Evolutionary conservation across 2,113 vertebrate species (phyloP).

Genomic region (Pseudorectes ferrugineus): DNA sequence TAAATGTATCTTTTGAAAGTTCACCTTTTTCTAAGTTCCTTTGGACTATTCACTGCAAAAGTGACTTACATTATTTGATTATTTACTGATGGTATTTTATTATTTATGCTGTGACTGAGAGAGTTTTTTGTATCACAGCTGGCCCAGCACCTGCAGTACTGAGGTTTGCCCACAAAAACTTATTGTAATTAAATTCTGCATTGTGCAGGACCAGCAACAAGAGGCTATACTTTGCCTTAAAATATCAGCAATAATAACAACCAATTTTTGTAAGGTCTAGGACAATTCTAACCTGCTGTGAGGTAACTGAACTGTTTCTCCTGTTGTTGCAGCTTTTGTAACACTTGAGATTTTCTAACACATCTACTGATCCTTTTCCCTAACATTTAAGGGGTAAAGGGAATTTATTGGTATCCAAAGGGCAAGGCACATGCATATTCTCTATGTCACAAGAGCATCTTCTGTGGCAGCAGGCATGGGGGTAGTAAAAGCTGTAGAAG

Average conservation of each 20-base stretch:
- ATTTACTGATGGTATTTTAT: neutral
- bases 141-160: fast-evolving
- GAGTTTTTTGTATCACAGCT: neutral
- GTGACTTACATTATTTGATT: neutral
- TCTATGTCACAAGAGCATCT: neutral
- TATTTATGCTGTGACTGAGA: neutral
- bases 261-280: neutral
- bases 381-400: neutral
- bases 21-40: neutral
- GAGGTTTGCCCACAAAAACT: neutral
- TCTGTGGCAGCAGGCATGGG: neutral
- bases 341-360: neutral
- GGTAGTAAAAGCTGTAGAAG: neutral
- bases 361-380: neutral
- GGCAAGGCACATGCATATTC: neutral
- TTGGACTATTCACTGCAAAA: neutral
- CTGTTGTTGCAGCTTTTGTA: neutral
- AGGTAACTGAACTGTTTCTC: neutral
- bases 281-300: neutral
- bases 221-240: neutral
- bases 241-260: neutral
- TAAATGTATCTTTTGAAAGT: neutral
- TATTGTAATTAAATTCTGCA: neutral
- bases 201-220: neutral
- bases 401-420: neutral